Percentiles rank a stretch among this genome's conserved stretches.
phyloP scores from a whole-genome alignment of 2,113 vertebrate species.

The Pristiophorus japonicus region DNA sequence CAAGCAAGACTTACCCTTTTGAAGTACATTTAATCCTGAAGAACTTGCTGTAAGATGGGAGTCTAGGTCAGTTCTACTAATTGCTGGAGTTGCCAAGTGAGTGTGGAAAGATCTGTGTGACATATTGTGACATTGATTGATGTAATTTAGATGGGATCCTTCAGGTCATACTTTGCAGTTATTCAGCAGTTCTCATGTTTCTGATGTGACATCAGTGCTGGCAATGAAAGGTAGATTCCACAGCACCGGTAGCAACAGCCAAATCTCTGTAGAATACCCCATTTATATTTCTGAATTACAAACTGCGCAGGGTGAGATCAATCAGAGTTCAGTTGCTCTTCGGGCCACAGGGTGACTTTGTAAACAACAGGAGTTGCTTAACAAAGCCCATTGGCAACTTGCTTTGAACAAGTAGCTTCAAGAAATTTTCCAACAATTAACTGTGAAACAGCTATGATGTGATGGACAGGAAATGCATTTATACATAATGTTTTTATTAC shows the following conservation, averaged over 20 bases:
- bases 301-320: too few relatives aligned
- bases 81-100: background rate
- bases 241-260: background rate
- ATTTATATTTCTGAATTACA: background rate
- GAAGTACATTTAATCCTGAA: background rate
- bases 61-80: background rate
- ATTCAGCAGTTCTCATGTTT: background rate
- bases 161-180: background rate
- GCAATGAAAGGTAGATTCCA: background rate
- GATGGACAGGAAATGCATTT: background rate
- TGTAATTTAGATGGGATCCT: background rate
- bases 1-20: too few relatives aligned
- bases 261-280: background rate
- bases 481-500: background rate
- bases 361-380: background rate
- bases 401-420: background rate
- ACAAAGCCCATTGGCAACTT: background rate
- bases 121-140: background rate
- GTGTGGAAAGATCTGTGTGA: background rate
- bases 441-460: background rate
- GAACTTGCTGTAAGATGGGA: background rate
- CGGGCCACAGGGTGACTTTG: background rate
- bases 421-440: background rate
- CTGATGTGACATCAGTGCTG: background rate
- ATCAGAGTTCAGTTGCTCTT: background rate